Base-by-base conservation (phyloP, 2,888 invertebrate genomes). In the Zonitis immaculata region DNA sequence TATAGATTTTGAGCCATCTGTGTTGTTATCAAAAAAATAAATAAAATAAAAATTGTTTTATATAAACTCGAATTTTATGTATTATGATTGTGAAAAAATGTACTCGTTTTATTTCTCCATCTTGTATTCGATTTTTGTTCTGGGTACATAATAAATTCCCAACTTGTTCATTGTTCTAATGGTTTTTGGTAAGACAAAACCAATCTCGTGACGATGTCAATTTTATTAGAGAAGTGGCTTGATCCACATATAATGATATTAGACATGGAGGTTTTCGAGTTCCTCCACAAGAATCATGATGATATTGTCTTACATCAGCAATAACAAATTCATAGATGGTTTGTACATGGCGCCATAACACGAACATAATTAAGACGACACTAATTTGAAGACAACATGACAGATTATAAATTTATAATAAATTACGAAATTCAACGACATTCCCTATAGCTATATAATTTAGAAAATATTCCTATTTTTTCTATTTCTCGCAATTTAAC, bases 161-260 rank as follows among this genome's bases (percentile, higher is more conserved):
- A 32, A 42, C 47, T 56, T 49, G 54, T 53, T 57, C 53, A 51
- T 56, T 53, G 49, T 12, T n/a, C n/a, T n/a, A n/a, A n/a, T 32
- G 14, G 5, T n/a, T n/a, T 44, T 51, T 35, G 52, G 52, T 53
- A 51, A 51, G 58, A 60, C 58, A 57, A 60, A 60, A 62, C 56
- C 62, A 55, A 62, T 58, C 58, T 57, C 57, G 58, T 54, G 56
- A 53, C 54, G 51, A 59, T 59, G 58, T 61, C 58, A 58, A 61
- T 59, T 58, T 58, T 49, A 44, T 52, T 35, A 39, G 59, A 35
- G 9, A 47, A 32, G 51, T 44, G 30, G 16, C 42, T 43, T 54
- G 53, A 54, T 54, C 53, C 53, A 26, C 51, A 51, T 54, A 54
- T 56, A 54, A 56, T 48, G 53, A 47, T 49, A 32, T 51, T 46